phyloP scores from a whole-genome alignment of 2,113 vertebrate species.

The Otolemur garnettii region DNA sequence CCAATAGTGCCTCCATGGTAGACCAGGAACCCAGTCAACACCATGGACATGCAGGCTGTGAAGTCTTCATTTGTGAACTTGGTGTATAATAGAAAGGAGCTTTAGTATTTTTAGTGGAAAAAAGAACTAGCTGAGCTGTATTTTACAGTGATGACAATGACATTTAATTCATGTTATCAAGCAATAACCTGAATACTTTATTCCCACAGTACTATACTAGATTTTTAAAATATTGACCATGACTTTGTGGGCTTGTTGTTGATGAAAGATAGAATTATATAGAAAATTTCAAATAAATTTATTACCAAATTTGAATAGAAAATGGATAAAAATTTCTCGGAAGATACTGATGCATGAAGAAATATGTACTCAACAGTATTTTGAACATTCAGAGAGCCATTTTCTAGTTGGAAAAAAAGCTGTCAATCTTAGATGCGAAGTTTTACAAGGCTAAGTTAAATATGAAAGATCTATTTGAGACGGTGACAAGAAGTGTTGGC shows the following conservation, averaged over 20 bases:
- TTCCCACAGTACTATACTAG: not conserved
- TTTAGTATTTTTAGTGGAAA: not conserved
- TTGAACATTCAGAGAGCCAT: not conserved
- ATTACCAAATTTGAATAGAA: slow-evolving; percentile 19
- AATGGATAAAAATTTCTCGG: not conserved
- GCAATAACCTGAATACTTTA: not conserved
- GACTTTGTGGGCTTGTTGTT: not conserved
- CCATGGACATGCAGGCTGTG: not conserved
- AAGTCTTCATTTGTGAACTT: not conserved
- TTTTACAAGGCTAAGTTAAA: not conserved
- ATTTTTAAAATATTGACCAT: not conserved
- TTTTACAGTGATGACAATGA: not conserved
- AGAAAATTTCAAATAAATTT: not conserved
- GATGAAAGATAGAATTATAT: not conserved
- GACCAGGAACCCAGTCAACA: not conserved
- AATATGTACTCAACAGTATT: not conserved
- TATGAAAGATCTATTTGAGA: not conserved
- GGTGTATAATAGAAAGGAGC: too few relatives aligned
- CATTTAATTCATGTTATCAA: slow-evolving; percentile 21
- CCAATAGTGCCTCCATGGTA: not conserved
- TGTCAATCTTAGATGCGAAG: not conserved
- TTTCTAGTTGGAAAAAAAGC: not conserved
- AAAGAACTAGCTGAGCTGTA: not conserved
- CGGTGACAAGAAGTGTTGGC: not conserved
- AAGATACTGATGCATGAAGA: not conserved